Percentiles rank a stretch among this genome's conserved stretches.
Conservation (phyloP, 2,888 invertebrate species). For the Gryllus longicercus region DNA sequence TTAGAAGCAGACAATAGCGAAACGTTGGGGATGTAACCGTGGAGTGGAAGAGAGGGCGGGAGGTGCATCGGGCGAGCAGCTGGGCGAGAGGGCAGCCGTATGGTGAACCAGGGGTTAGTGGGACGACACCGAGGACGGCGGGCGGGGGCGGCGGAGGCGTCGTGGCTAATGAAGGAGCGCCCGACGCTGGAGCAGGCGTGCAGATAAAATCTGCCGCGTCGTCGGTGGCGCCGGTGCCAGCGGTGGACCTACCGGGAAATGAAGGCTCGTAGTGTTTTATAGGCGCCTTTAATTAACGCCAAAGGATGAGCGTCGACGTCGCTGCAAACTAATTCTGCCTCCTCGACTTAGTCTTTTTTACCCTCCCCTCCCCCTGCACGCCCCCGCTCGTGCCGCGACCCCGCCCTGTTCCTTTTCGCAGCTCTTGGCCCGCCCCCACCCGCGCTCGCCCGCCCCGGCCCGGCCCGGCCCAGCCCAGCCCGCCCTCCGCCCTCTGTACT, state of each 20-base stretch:
- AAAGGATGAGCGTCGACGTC: slow-evolving; percentile 17
- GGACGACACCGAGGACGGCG: not conserved
- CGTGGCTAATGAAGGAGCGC: not conserved
- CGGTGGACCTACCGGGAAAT: slow-evolving; percentile 1
- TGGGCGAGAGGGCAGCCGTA: too few relatives aligned
- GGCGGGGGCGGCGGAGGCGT: not conserved
- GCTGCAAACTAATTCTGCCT: not conserved
- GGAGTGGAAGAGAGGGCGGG: too few relatives aligned
- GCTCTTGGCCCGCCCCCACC: not conserved
- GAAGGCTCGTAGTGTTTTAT: slow-evolving; percentile 17
- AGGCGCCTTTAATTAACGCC: slow-evolving; percentile 17
- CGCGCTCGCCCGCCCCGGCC: too few relatives aligned
- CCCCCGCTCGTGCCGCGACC: not conserved
- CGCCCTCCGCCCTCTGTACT: too few relatives aligned
- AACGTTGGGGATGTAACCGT: too few relatives aligned
- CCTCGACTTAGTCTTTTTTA: not conserved
- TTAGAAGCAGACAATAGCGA: too few relatives aligned
- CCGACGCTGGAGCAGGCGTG: not conserved
- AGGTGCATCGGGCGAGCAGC: too few relatives aligned
- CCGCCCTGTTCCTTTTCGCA: not conserved
- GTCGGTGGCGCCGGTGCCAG: not conserved
- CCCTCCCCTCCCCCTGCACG: not conserved
- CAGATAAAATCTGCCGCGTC: not conserved
- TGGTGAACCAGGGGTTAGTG: too few relatives aligned
- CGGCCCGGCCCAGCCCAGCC: too few relatives aligned